Conservation (phyloP, 2,888 invertebrate genomes). For the Cephus pulcher region DNA sequence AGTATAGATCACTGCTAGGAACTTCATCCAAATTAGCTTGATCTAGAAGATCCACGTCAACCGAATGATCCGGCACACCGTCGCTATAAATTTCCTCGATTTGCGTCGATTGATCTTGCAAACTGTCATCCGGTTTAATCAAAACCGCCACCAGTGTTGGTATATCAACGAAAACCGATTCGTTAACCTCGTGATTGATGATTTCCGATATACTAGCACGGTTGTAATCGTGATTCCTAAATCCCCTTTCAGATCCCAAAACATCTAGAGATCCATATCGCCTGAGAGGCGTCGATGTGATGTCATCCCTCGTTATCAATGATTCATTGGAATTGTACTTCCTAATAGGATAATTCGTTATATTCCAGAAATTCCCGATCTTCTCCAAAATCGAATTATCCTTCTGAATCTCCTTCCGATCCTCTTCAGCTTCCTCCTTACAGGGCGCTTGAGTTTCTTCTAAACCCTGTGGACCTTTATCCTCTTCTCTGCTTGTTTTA, state of each 20-base stretch:
- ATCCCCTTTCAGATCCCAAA: slow-evolving; percentile 19
- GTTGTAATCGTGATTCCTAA: slow-evolving; percentile 31
- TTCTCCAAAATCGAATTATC: background rate
- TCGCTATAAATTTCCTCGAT: slow-evolving; percentile 52
- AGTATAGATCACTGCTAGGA: background rate
- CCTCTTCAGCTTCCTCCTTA: background rate
- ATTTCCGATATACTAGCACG: slow-evolving; percentile 45
- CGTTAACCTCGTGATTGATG: slow-evolving; percentile 41
- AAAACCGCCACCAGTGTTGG: slow-evolving; percentile 56
- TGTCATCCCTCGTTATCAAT: slow-evolving; percentile 17
- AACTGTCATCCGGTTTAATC: slow-evolving; percentile 51
- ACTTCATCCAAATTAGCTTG: background rate
- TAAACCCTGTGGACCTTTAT: background rate
- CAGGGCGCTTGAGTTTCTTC: background rate
- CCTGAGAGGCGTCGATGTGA: slow-evolving; percentile 20
- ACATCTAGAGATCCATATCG: slow-evolving; percentile 45
- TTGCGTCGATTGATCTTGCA: slow-evolving; percentile 35
- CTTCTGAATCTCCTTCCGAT: background rate
- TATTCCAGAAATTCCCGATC: background rate
- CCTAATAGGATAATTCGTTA: slow-evolving; percentile 2
- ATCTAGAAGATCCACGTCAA: slow-evolving; percentile 37
- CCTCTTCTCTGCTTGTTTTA: background rate
- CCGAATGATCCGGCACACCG: slow-evolving; percentile 39
- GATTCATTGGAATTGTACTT: slow-evolving; percentile 27
- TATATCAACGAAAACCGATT: slow-evolving; percentile 54